These are phyloP conservation scores for Nephrotoma flavescens DNA, from an alignment of 2,888 invertebrate genomes.

Conservation along the genomic window DNA sequence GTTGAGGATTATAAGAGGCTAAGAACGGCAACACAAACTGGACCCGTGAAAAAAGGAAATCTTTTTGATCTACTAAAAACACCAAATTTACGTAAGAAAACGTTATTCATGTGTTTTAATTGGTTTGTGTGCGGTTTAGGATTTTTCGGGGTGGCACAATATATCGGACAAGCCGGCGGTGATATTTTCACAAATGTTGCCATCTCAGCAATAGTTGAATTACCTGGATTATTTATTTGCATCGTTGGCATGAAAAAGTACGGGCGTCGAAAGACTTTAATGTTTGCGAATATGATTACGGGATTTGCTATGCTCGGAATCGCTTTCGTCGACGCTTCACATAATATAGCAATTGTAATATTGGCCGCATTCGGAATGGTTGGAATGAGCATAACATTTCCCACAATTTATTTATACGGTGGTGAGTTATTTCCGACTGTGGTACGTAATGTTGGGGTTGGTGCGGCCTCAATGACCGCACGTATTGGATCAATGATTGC, in stretches of 20 bases:
- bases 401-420: slow-evolving; percentile 76
- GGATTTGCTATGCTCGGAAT: slow-evolving; percentile 50
- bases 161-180: slow-evolving; percentile 63
- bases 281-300: slow-evolving; percentile 46
- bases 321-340: slow-evolving; percentile 35
- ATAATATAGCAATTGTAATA: slow-evolving; percentile 38
- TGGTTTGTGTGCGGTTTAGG: slow-evolving; percentile 78
- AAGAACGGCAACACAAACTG: not conserved
- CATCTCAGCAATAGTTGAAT: slow-evolving; percentile 53
- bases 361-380: slow-evolving; percentile 64
- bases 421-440: slow-evolving; percentile 84
- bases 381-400: slow-evolving; percentile 69
- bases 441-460: slow-evolving; percentile 73
- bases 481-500: slow-evolving; percentile 75
- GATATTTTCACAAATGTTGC: slow-evolving; percentile 73
- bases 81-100: slow-evolving; percentile 52
- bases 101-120: slow-evolving; percentile 57
- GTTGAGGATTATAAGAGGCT: slow-evolving; percentile 37
- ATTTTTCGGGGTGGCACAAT: slow-evolving; percentile 80
- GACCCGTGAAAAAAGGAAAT: slow-evolving; percentile 33
- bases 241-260: slow-evolving; percentile 48
- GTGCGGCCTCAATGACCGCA: slow-evolving; percentile 71
- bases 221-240: slow-evolving; percentile 49
- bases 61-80: slow-evolving; percentile 52
- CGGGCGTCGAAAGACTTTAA: slow-evolving; percentile 52